Base-by-base conservation (phyloP, 2,797 vertebrate genomes). In the Pangasius larnaudii region DNA sequence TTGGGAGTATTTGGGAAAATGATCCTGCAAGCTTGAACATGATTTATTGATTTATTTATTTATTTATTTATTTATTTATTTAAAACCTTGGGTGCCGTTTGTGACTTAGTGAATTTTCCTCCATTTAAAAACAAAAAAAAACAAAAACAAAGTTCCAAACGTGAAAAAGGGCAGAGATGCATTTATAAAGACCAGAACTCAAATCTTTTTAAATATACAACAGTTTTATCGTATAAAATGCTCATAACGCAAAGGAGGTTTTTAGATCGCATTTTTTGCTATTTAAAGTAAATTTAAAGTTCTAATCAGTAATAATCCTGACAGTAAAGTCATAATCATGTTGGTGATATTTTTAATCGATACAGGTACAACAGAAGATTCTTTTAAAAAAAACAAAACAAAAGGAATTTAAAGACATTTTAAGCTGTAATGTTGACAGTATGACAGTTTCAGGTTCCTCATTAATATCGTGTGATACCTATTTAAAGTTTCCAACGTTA, bases 21-120 rank as follows among this genome's bases (percentile, higher is more conserved):
- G 86, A 90, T 24, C 88, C 72, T 91, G 30, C 94, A 95, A 90
- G 94, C 94, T 95, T 89, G 85, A 93, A 94, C 94, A 94, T 91
- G 93, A 94, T 71, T 67, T 94, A 80, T 90, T 93, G 39, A 49
- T 27, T 88, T 85, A 86, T 94, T 36, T 36, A 36, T 36, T 36
- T 94, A 80, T 90, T 93, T 94, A 92, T 93, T 92, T 74, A 1
- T 77, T 0, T 19, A 2, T 46, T 74, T 74, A 2, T 63, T 63
- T 8, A 0, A 27, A 8, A 46, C 42, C 46, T 71, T 9, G 7
- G 67, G 30, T 2, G 3, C 30, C 6, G 33, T 33, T 33, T 33
- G 51, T 56, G 49, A 78, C 75, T 56, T 33, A 33, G 36, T 56
- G 6, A 56, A 56, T 22, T 56, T 53, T 36, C 27, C 74, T 75